A percentile compares a stretch with the other conserved stretches of the same genome.
Conservation (phyloP, 2,888 invertebrate genomes). For the Dasypolia templi region DNA sequence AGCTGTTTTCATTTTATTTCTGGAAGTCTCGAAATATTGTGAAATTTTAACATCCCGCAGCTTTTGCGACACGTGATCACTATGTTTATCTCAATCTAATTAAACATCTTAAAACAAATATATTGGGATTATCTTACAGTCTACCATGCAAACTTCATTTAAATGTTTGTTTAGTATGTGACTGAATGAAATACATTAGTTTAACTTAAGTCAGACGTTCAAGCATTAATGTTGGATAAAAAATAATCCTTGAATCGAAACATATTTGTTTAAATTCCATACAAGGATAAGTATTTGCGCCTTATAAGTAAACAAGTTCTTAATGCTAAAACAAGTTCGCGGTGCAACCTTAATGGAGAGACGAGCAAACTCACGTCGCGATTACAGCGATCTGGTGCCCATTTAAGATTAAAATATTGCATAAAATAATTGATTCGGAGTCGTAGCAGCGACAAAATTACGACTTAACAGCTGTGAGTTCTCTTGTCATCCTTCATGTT, state of each 20-base stretch:
- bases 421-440: slow-evolving; percentile 70
- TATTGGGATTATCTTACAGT: slow-evolving; percentile 11
- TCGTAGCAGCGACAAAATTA: slow-evolving; percentile 61
- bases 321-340: slow-evolving; percentile 83
- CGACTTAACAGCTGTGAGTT: slow-evolving; percentile 67
- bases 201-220: slow-evolving; percentile 69
- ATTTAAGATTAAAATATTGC: slow-evolving; percentile 76
- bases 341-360: slow-evolving; percentile 82
- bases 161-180: slow-evolving; percentile 9
- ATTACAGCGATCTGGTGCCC: slow-evolving; percentile 67
- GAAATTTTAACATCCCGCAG: slow-evolving; percentile 43
- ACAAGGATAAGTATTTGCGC: slow-evolving; percentile 81
- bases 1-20: slow-evolving; percentile 51
- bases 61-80: slow-evolving; percentile 36
- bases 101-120: slow-evolving; percentile 14
- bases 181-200: slow-evolving; percentile 57
- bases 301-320: slow-evolving; percentile 88
- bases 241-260: slow-evolving; percentile 84
- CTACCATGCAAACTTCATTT: slow-evolving; percentile 21
- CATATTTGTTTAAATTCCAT: slow-evolving; percentile 82
- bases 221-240: slow-evolving; percentile 75
- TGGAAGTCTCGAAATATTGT: slow-evolving; percentile 53
- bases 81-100: slow-evolving; percentile 16
- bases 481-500: slow-evolving; percentile 69
- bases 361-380: slow-evolving; percentile 77